phyloP scores from a whole-genome alignment of 2,113 vertebrate species.

The Plotosus lineatus region DNA sequence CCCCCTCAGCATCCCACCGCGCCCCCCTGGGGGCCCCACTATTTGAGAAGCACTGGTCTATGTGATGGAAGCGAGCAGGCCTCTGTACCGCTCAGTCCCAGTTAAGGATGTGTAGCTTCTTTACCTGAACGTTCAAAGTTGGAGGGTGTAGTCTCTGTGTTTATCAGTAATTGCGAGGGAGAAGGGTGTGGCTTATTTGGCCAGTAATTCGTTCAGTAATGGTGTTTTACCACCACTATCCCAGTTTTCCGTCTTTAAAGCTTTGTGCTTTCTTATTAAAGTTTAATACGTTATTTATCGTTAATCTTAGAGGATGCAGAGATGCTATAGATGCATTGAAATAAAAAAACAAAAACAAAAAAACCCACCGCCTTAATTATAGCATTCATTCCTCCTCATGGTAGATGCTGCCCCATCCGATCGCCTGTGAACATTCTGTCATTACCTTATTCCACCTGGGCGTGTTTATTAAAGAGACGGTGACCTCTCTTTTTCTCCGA shows the following conservation, averaged over 20 bases:
- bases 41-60: too few species aligned
- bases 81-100: not conserved
- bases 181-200: not conserved
- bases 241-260: not conserved
- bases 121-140: not conserved
- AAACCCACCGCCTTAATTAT: not conserved
- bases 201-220: not conserved
- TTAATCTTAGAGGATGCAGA: not conserved
- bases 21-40: too few species aligned
- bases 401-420: conserved; percentile 55
- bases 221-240: not conserved
- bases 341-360: not conserved
- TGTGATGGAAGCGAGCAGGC: too few species aligned
- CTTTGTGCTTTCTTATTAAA: not conserved
- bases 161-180: not conserved
- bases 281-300: not conserved
- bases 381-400: not conserved
- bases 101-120: not conserved
- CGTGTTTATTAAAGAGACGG: conserved; percentile 63
- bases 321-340: not conserved
- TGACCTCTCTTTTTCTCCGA: conserved; percentile 59
- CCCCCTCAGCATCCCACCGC: too few species aligned
- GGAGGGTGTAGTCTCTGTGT: not conserved
- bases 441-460: conserved; percentile 60
- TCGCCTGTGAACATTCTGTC: conserved; percentile 54